These are phyloP conservation scores for Hestina assimilis DNA, from an alignment of 1,140 invertebrate genomes.

Conservation along the genomic window DNA sequence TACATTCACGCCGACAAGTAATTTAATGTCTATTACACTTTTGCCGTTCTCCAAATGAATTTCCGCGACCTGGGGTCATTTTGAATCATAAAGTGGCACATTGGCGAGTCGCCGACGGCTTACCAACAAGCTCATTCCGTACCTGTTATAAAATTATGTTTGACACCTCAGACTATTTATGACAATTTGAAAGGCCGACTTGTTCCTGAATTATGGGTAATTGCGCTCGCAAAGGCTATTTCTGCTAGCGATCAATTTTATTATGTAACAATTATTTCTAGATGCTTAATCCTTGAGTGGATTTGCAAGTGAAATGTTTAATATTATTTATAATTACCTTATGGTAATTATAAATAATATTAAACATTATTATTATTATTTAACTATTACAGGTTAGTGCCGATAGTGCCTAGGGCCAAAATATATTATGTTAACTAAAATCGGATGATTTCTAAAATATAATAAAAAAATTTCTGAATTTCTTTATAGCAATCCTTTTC, in stretches of 20 bases:
- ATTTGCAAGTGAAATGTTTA: background rate
- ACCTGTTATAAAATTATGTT: slow-evolving; percentile 51
- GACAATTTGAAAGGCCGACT: slow-evolving; percentile 53
- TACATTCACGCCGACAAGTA: slow-evolving; percentile 14
- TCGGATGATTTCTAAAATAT: no score
- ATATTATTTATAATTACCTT: no score
- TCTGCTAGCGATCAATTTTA: slow-evolving; percentile 42
- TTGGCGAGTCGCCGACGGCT: slow-evolving; percentile 26
- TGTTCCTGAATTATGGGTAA: slow-evolving; percentile 48
- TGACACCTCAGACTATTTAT: slow-evolving; percentile 48
- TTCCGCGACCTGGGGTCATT: slow-evolving; percentile 43
- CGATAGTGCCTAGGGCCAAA: no score
- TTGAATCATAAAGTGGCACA: slow-evolving; percentile 37
- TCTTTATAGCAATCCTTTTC: no score
- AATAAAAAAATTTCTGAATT: no score
- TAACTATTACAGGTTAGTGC: no score
- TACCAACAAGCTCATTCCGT: slow-evolving; percentile 32
- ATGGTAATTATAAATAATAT: no score
- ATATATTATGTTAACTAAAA: no score
- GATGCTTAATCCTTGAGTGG: slow-evolving; percentile 7
- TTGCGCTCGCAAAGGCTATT: slow-evolving; percentile 45
- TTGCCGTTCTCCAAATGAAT: slow-evolving; percentile 34
- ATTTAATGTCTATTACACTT: slow-evolving; percentile 27
- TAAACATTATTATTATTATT: no score
- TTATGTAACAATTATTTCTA: slow-evolving; percentile 44